Conservation (phyloP, 2,888 invertebrate species). For the Chelonus formosanus region DNA sequence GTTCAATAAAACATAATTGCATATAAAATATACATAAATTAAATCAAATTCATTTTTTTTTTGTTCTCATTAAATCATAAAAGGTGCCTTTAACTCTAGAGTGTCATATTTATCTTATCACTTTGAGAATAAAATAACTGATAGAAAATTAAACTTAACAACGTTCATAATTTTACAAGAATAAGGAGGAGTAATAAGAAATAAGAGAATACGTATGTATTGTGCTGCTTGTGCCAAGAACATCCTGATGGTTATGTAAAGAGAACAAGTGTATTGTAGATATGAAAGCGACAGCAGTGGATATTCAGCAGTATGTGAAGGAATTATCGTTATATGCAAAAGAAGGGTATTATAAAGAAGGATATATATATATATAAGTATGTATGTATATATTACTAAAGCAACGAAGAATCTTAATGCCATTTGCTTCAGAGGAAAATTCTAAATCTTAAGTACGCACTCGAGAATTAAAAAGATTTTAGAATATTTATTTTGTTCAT, state of each 20-base stretch:
- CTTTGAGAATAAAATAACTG: neutral
- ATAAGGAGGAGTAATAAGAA: too few species aligned
- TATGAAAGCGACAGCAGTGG: conserved; percentile 18
- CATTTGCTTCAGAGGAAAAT: conserved; percentile 20
- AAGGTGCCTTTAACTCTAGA: neutral
- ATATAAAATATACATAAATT: too few species aligned
- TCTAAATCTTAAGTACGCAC: conserved; percentile 22
- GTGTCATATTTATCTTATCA: neutral
- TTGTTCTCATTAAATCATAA: neutral
- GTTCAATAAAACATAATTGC: too few species aligned
- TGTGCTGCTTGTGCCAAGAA: conserved; percentile 27
- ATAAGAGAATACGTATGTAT: conserved; percentile 15
- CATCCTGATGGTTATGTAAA: conserved; percentile 32
- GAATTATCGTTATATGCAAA: conserved; percentile 32
- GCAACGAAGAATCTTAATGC: conserved; percentile 8
- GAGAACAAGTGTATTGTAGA: conserved; percentile 12
- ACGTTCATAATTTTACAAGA: conserved; percentile 10
- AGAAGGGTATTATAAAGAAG: conserved; percentile 5
- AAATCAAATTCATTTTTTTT: too few species aligned
- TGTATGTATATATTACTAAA: neutral
- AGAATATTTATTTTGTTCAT: neutral
- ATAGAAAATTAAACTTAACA: conserved; percentile 5
- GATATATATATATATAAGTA: too few species aligned
- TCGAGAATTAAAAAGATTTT: conserved; percentile 24
- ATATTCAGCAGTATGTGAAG: conserved; percentile 19